Percentiles rank a stretch among this genome's conserved stretches.
Conservation (phyloP, 2,113 vertebrate genomes). For the Empidonax traillii region DNA sequence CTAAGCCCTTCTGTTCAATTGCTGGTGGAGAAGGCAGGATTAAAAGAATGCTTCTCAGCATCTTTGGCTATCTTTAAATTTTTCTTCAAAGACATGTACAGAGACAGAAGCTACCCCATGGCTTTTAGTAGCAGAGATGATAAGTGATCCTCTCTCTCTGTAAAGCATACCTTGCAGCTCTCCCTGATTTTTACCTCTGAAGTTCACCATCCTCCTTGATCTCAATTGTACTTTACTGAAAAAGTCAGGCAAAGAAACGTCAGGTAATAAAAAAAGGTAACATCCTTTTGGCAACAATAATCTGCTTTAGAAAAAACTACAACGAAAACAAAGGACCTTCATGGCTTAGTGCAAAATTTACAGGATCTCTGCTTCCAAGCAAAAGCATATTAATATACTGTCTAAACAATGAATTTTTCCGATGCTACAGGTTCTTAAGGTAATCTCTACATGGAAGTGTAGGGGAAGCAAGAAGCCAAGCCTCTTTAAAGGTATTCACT, state of each 20-base stretch:
- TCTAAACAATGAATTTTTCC: neutral
- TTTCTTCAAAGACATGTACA: neutral
- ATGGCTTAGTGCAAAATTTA: neutral
- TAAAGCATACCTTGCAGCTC: slow-evolving; percentile 17
- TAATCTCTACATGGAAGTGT: neutral
- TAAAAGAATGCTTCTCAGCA: slow-evolving; percentile 27
- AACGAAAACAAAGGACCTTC: neutral
- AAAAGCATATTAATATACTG: neutral
- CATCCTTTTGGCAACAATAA: neutral
- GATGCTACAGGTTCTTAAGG: neutral
- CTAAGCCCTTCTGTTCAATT: neutral
- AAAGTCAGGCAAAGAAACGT: neutral
- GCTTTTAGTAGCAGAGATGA: neutral
- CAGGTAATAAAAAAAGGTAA: neutral
- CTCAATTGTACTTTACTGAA: neutral
- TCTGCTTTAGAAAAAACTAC: neutral
- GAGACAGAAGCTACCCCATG: neutral
- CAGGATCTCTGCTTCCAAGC: neutral
- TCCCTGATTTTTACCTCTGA: neutral
- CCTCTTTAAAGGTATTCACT: neutral
- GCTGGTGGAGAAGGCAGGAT: neutral
- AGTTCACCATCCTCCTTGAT: neutral
- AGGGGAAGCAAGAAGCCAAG: neutral
- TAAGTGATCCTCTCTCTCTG: neutral
- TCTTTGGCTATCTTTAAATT: neutral